These are phyloP conservation scores for Athalia cordata DNA, from an alignment of 2,888 invertebrate species.

Conservation along the genomic window DNA sequence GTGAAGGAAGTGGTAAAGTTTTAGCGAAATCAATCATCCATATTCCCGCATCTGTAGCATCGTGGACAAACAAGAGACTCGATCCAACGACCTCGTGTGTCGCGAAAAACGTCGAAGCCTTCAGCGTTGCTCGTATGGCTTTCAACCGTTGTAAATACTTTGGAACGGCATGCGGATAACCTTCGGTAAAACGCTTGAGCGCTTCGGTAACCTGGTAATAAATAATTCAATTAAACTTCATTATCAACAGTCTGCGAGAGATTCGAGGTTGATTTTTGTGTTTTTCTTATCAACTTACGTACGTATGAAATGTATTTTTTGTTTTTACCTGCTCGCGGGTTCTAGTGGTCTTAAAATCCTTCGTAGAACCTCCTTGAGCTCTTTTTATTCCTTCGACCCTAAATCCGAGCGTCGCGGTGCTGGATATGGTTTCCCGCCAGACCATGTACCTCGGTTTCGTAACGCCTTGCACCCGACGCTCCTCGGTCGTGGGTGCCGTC, in stretches of 20 bases:
- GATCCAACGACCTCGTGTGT: slow-evolving; percentile 96
- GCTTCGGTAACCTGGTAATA: slow-evolving; percentile 81
- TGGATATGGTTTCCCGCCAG: slow-evolving; percentile 97
- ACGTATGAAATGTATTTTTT: background rate
- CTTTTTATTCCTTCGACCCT: slow-evolving; percentile 96
- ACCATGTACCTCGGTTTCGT: slow-evolving; percentile 97
- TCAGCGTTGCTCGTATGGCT: slow-evolving; percentile 87
- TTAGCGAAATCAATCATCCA: slow-evolving; percentile 99
- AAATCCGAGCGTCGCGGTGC: slow-evolving; percentile 97
- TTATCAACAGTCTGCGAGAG: background rate
- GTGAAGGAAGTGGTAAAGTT: slow-evolving; percentile 87
- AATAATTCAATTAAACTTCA: background rate
- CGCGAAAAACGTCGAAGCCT: slow-evolving; percentile 92
- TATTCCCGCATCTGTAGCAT: slow-evolving; percentile 88
- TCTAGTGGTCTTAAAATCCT: slow-evolving; percentile 96
- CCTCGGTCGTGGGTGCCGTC: slow-evolving; percentile 91
- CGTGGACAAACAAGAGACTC: slow-evolving; percentile 95
- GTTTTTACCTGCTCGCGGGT: slow-evolving; percentile 81
- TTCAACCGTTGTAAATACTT: slow-evolving; percentile 90
- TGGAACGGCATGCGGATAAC: slow-evolving; percentile 85
- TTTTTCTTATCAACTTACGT: background rate
- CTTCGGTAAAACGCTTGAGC: slow-evolving; percentile 87
- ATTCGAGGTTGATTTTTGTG: background rate
- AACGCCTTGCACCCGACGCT: slow-evolving; percentile 91
- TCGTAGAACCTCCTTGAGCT: slow-evolving; percentile 92